phyloP scores from a whole-genome alignment of 2,113 vertebrate species.

The Syngnathoides biaculeatus region DNA sequence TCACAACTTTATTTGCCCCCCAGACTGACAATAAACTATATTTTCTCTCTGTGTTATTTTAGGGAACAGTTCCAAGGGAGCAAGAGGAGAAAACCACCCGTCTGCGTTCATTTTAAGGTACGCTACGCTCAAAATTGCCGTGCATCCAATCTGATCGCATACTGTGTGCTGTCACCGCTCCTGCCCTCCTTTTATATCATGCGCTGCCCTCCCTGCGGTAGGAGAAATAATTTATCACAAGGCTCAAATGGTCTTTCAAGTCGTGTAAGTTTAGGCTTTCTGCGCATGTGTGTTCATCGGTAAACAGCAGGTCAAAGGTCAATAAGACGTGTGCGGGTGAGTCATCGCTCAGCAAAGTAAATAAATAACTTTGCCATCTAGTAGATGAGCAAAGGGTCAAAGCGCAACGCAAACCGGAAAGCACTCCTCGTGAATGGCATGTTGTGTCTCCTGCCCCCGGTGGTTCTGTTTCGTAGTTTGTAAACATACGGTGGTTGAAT shows the following conservation, averaged over 20 bases:
- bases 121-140: neutral
- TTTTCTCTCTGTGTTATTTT: neutral
- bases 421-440: slow-evolving; percentile 16
- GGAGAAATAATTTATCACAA: slow-evolving; percentile 10
- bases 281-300: neutral
- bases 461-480: slow-evolving; percentile 47
- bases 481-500: slow-evolving; percentile 38
- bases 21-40: slow-evolving; percentile 5
- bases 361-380: slow-evolving; percentile 35
- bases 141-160: neutral
- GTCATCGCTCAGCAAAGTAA: slow-evolving; percentile 24
- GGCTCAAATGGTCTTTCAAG: slow-evolving; percentile 10
- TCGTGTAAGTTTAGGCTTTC: neutral
- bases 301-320: slow-evolving; percentile 23
- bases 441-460: slow-evolving; percentile 45
- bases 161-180: neutral
- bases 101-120: neutral
- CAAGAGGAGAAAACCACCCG: neutral
- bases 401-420: neutral
- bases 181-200: neutral
- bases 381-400: slow-evolving; percentile 22
- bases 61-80: neutral
- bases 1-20: neutral
- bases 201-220: neutral
- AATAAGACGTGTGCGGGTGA: slow-evolving; percentile 2